Base-by-base conservation (phyloP, 2,113 vertebrate species). In the Hucho hucho region DNA sequence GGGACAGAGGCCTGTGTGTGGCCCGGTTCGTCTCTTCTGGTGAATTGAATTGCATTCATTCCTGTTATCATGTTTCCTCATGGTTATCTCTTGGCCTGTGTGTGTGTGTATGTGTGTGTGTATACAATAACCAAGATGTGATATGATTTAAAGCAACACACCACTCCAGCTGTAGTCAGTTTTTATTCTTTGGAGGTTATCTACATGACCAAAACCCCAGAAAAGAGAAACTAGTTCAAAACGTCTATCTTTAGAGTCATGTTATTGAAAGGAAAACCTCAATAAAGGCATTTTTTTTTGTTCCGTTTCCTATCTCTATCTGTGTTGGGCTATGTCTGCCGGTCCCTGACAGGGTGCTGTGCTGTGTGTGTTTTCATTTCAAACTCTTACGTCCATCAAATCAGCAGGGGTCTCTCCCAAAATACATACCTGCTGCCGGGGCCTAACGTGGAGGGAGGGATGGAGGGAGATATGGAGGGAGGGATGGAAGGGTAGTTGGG, bases 191-290 rank as follows among this genome's bases (percentile, higher is more conserved):
- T 84, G 83, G 87, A 87, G 81, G 86, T 84, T 83, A 78, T 76
- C 59, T 77, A 72, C 73, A 70, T 87, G 84, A 83, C 86, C 84
- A 58, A 87, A 79, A 77, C 29, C 80, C 75, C 78, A 84, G 83
- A 88, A 90, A 86, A 79, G 87, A 85, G 78, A 12, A 16, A 80
- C 84, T 75, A 72, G 77, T 81, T 75, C 68, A 76, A 59, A 68
- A 49, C 1, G 32, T 72, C 87, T 89, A 88, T 91, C 82, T 90
- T 89, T 89, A 84, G 79, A 64, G 47, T 64, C 1, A 61, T 91
- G 85, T 90, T 93, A 87, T 90, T 90, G 78, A 92, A 90, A 89
- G 92, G 90, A 92, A 91, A 91, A 84, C 79, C 79, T 88, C 84
- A 87, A 90, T 92, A 92, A 90, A 91, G 87, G 78, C 83, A 78